These are phyloP conservation scores for Hybos culiciformis DNA, from an alignment of 2,888 invertebrate species.

Conservation along the genomic window DNA sequence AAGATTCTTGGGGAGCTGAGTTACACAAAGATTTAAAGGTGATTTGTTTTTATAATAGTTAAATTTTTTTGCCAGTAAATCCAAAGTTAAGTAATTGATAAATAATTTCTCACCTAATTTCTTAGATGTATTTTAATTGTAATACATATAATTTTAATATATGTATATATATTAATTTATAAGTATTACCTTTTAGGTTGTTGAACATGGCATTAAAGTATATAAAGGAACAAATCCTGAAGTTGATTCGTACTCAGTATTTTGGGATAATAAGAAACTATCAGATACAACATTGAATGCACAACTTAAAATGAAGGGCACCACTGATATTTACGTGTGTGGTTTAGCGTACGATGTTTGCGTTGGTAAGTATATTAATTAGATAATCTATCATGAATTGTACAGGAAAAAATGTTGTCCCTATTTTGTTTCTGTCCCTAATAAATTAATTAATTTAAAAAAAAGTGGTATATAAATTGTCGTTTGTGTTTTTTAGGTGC, in stretches of 20 bases:
- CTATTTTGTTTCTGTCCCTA: not conserved
- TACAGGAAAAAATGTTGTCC: not conserved
- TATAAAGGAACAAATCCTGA: slow-evolving; percentile 89
- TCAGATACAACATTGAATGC: slow-evolving; percentile 73
- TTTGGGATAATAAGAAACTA: slow-evolving; percentile 93
- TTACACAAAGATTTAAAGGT: slow-evolving; percentile 80
- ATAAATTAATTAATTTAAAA: not conserved
- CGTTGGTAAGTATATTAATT: slow-evolving; percentile 48
- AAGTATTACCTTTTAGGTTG: slow-evolving; percentile 38
- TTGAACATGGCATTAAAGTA: slow-evolving; percentile 62
- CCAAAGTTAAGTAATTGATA: not conserved
- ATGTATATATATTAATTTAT: not conserved
- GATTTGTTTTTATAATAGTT: slow-evolving; percentile 2
- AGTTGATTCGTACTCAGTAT: slow-evolving; percentile 94
- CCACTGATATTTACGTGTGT: slow-evolving; percentile 87
- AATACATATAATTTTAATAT: not conserved
- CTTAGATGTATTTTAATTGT: not conserved
- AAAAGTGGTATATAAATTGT: not conserved
- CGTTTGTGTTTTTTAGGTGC: slow-evolving; percentile 43
- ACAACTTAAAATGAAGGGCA: slow-evolving; percentile 62
- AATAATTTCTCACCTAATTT: slow-evolving; percentile 2
- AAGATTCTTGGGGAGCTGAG: slow-evolving; percentile 90
- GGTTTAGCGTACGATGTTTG: slow-evolving; percentile 93
- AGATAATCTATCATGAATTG: slow-evolving; percentile 1
- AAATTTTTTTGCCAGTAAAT: not conserved